Base-by-base conservation (phyloP, 2,113 vertebrate species). In the Siniperca chuatsi region DNA sequence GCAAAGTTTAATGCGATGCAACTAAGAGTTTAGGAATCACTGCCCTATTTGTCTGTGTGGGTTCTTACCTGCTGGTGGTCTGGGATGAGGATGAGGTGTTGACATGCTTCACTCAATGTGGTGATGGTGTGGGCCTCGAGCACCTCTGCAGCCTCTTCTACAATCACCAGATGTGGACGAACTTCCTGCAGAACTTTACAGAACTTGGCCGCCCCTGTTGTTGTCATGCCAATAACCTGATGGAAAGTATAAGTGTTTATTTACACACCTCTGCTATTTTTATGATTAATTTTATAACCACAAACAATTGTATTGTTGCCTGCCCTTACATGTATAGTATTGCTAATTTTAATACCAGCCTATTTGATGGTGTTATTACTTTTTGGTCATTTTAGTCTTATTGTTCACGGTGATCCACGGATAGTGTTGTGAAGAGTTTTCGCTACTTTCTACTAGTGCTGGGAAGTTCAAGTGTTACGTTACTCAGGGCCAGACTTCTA, bases 1-100 rank as follows among this genome's bases (percentile, higher is more conserved):
- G 46, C 44, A 9, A 40, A 37, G 25, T 64, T 73, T 65, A 78
- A 68, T 54, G 16, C 73, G 37, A 61, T 20, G 52, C 29, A 21
- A 25, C 29, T 6, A 21, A 20, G 57, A 11, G 21, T 52, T 71
- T 37, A 33, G 42, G 20, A 77, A 74, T 18, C 16, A 48, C 4
- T 55, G 8, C 8, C 15, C 5, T 20, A 2, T 80, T 42, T 58
- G 16, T 57, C 18, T 52, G 25, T 25, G 12, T 46, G 33, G 52
- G 37, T 13, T 64, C 71, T 57, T 82, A 98, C 98, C 97, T 99
- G 98, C 92, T 99, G 98, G 90, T 99, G 98, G 93, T 99, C 98
- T 85, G 98, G 98, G 18, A 99, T 99, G 79, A 99, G 97, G 88
- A 99, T 98, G 82, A 99, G 98, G 35, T 99, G 98, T 88, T 99